These are phyloP conservation scores for Pedionomus torquatus DNA, from an alignment of 2,113 vertebrate species.

Conservation along the genomic window DNA sequence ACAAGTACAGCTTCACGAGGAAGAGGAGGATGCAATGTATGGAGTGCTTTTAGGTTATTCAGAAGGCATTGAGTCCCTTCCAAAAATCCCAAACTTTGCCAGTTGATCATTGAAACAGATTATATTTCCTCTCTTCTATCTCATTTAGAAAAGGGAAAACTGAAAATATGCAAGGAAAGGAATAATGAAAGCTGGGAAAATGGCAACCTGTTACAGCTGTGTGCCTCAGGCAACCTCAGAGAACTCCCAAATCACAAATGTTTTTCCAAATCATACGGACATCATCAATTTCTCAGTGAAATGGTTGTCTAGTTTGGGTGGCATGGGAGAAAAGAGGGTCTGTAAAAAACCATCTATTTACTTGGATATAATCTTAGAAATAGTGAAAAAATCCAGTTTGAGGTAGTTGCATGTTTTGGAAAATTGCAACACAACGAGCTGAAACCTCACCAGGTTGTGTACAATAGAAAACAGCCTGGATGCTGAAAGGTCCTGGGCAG, in stretches of 20 bases:
- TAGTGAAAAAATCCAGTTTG: background rate
- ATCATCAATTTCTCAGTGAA: background rate
- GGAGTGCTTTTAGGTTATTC: background rate
- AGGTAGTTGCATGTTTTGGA: background rate
- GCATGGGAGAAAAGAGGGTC: background rate
- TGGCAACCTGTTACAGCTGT: background rate
- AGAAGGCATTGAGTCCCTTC: background rate
- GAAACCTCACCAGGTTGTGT: background rate
- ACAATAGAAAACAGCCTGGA: background rate
- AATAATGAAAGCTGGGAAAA: background rate
- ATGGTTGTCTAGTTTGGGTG: background rate
- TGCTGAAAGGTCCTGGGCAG: conserved; percentile 11
- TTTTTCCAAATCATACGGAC: fast-evolving
- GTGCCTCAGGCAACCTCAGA: background rate
- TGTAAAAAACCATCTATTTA: background rate
- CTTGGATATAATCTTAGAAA: background rate
- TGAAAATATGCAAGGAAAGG: background rate
- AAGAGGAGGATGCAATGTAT: fast-evolving
- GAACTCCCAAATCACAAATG: background rate
- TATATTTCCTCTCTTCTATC: background rate
- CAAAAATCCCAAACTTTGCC: background rate
- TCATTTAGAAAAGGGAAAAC: background rate
- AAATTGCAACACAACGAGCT: background rate
- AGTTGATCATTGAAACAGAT: background rate
- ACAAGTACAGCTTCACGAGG: background rate